Percentiles rank a stretch among this genome's conserved stretches.
Conservation (phyloP, 2,113 vertebrate genomes). For the Junco hyemalis region DNA sequence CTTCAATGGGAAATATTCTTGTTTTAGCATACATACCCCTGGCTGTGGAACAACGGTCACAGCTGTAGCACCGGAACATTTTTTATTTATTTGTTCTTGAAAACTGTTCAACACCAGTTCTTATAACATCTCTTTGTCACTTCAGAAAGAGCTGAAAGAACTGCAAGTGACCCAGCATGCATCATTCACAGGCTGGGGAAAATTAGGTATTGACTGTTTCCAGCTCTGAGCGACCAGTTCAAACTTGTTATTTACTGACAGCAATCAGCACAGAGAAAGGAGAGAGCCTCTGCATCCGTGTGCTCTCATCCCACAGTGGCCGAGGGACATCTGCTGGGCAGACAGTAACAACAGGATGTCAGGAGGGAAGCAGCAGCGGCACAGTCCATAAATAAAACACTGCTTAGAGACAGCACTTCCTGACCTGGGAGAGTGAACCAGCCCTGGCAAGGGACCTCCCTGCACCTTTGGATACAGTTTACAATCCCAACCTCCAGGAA, state of each 20-base stretch:
- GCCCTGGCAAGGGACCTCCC: neutral
- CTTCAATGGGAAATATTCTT: conserved; percentile 13
- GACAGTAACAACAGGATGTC: neutral
- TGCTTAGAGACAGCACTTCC: neutral
- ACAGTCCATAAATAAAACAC: neutral
- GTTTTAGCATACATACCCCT: neutral
- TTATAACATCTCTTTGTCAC: neutral
- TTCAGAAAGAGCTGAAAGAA: conserved; percentile 6
- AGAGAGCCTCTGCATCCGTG: neutral
- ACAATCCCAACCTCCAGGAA: neutral
- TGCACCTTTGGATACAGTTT: neutral
- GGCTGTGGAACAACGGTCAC: neutral
- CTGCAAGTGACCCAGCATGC: conserved; percentile 9
- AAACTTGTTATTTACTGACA: conserved; percentile 28
- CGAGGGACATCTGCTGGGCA: conserved; percentile 27
- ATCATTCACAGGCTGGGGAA: conserved; percentile 4
- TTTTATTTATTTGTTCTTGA: conserved; percentile 35
- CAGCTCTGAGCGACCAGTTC: neutral
- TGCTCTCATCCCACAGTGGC: neutral
- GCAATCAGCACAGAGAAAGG: neutral
- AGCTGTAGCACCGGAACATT: neutral
- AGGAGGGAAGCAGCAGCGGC: neutral
- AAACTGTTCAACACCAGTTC: neutral
- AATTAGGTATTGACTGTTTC: conserved; percentile 48
- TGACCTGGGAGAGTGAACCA: neutral